A percentile compares a stretch with the other conserved stretches of the same genome.
Conservation (phyloP, 2,113 vertebrate genomes). For the Grammomys surdaster region DNA sequence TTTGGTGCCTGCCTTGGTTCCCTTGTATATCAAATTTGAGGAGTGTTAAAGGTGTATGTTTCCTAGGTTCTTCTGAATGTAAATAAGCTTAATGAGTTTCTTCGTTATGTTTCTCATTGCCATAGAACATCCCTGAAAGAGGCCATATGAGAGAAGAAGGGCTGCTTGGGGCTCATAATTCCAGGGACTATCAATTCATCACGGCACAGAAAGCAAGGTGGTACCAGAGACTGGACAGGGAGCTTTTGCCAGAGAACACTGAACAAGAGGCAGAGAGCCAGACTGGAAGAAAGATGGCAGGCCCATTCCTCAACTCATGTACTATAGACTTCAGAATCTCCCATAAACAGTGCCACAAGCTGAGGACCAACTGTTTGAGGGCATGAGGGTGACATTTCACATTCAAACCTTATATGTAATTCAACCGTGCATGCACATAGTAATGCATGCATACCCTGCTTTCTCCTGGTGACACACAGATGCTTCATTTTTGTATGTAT, state of each 20-base stretch:
- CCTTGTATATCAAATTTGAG: background rate
- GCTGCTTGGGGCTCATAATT: background rate
- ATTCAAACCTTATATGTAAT: background rate
- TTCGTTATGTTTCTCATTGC: background rate
- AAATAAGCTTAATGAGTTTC: background rate
- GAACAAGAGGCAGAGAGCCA: background rate
- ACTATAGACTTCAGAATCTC: background rate
- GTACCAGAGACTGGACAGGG: background rate
- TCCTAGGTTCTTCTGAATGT: background rate
- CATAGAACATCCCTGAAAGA: background rate
- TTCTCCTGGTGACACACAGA: background rate
- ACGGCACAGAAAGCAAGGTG: background rate
- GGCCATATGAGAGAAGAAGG: background rate
- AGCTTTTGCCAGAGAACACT: background rate
- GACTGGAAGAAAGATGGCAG: background rate
- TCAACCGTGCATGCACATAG: background rate
- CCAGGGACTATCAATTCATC: background rate
- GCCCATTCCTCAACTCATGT: background rate
- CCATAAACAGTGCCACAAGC: background rate
- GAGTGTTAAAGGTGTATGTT: background rate
- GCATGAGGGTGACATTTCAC: no score
- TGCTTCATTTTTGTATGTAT: background rate
- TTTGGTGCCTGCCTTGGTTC: background rate
- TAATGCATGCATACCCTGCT: background rate
- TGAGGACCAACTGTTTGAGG: background rate